phyloP scores from a whole-genome alignment of 2,888 invertebrate genomes.

The Lobophora halterata region DNA sequence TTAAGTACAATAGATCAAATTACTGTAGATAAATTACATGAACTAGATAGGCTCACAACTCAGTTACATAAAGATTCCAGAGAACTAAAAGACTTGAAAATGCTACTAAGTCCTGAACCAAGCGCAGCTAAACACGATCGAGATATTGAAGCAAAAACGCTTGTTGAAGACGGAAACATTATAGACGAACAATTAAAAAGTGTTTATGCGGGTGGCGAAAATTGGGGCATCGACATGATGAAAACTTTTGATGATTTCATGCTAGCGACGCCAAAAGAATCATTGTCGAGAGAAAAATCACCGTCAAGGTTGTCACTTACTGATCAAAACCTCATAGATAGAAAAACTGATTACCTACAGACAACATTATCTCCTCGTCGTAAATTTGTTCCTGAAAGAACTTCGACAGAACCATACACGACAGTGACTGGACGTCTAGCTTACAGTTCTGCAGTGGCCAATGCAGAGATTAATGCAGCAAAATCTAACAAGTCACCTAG shows the following conservation, averaged over 20 bases:
- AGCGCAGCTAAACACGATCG: constrained; percentile 70
- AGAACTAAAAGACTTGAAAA: constrained; percentile 87
- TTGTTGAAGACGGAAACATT: constrained; percentile 83
- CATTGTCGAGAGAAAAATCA: constrained; percentile 76
- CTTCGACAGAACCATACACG: constrained; percentile 82
- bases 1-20: constrained; percentile 89
- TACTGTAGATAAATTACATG: constrained; percentile 88
- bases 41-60: constrained; percentile 87
- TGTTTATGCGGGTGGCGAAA: constrained; percentile 83
- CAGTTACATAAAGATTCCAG: constrained; percentile 90
- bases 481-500: constrained; percentile 74
- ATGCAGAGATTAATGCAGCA: constrained; percentile 81
- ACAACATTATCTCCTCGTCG: constrained; percentile 81
- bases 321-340: constrained; percentile 82
- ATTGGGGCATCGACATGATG: constrained; percentile 86
- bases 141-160: constrained; percentile 80
- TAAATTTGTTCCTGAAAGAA: constrained; percentile 78
- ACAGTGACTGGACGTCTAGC: constrained; percentile 84
- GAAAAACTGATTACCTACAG: constrained; percentile 82
- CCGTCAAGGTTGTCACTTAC: constrained; percentile 83
- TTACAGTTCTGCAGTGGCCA: constrained; percentile 84
- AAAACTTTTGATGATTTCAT: constrained; percentile 82
- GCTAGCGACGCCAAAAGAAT: constrained; percentile 74
- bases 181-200: constrained; percentile 86
- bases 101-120: constrained; percentile 84